phyloP scores from a whole-genome alignment of 2,888 invertebrate species.

The Lasioglossum morio region DNA sequence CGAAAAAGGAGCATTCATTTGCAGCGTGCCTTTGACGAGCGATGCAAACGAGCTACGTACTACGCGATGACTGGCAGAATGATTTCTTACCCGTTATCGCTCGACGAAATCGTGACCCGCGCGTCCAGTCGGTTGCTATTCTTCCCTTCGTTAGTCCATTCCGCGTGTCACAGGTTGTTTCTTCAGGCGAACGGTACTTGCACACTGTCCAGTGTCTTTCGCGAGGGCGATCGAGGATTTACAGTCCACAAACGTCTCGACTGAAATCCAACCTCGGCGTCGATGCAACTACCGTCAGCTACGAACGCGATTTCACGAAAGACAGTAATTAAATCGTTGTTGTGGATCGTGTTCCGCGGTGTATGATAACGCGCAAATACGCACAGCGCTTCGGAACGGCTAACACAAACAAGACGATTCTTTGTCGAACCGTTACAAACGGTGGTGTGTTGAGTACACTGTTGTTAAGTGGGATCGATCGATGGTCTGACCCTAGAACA shows the following conservation, averaged over 20 bases:
- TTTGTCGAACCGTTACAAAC: background rate
- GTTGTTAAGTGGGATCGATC: background rate
- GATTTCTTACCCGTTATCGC: slow-evolving; percentile 51
- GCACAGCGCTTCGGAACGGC: background rate
- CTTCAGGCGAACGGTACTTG: slow-evolving; percentile 13
- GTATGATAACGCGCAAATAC: background rate
- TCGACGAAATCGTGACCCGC: slow-evolving; percentile 36
- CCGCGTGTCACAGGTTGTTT: background rate
- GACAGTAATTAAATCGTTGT: background rate
- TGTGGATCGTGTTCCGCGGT: background rate
- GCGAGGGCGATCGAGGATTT: background rate
- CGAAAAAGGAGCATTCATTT: background rate
- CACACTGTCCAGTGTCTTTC: background rate
- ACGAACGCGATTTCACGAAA: background rate
- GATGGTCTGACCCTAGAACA: background rate
- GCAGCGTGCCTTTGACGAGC: background rate
- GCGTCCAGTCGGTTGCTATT: slow-evolving; percentile 31
- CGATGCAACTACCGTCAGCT: background rate
- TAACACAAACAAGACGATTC: background rate
- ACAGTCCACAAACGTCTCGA: background rate
- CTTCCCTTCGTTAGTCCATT: slow-evolving; percentile 24
- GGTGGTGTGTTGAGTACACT: background rate
- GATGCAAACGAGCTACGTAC: background rate
- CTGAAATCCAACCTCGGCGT: background rate
- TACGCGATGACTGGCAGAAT: background rate